Conservation (phyloP, 1,140 invertebrate genomes). For the Dendrolimus punctatus region DNA sequence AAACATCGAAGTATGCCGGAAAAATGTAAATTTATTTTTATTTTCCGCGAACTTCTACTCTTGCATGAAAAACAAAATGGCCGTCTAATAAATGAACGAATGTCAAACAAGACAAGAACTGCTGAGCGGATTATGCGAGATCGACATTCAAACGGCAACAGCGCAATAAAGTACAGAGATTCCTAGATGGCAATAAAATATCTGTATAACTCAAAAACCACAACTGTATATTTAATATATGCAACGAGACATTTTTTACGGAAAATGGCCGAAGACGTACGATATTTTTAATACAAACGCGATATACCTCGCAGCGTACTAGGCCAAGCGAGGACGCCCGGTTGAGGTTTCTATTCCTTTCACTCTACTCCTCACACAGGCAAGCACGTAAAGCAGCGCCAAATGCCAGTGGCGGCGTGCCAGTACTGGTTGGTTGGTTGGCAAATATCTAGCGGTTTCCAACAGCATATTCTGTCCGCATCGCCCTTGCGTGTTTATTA, state of each 20-base stretch:
- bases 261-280: too few relatives aligned
- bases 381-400: slow-evolving; percentile 34
- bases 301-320: neutral
- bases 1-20: slow-evolving; percentile 10
- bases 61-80: slow-evolving; percentile 55
- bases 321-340: neutral
- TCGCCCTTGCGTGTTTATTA: slow-evolving; percentile 17
- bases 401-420: slow-evolving; percentile 48
- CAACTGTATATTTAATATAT: too few relatives aligned
- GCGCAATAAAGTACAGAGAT: too few relatives aligned
- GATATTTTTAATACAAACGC: neutral
- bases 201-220: too few relatives aligned
- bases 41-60: slow-evolving; percentile 43
- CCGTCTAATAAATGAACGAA: slow-evolving; percentile 40
- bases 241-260: too few relatives aligned
- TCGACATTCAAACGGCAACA: too few relatives aligned
- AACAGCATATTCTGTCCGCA: slow-evolving; percentile 23
- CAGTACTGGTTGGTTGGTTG: slow-evolving; percentile 57
- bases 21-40: slow-evolving; percentile 25
- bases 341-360: slow-evolving; percentile 42
- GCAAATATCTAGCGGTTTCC: slow-evolving; percentile 40
- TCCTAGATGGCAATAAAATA: too few relatives aligned
- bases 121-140: too few relatives aligned
- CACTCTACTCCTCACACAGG: slow-evolving; percentile 26
- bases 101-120: too few relatives aligned